Conservation (phyloP, 2,888 invertebrate species). For the Druceiella hillmani region DNA sequence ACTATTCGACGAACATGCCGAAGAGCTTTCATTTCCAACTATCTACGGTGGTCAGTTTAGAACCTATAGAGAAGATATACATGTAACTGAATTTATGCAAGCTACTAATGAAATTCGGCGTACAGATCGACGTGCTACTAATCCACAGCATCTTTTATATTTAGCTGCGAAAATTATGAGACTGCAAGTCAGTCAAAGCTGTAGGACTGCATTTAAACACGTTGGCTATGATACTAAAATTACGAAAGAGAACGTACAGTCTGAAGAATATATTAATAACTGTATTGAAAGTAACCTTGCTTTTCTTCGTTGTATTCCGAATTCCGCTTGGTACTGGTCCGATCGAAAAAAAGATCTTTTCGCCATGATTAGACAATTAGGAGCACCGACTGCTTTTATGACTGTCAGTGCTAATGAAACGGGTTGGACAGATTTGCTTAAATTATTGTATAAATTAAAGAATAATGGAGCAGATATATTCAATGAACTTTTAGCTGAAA, state of each 20-base stretch:
- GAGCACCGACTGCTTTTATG: constrained; percentile 27
- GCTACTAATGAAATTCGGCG: constrained; percentile 22
- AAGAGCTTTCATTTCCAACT: constrained; percentile 28
- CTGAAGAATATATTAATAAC: too few relatives aligned
- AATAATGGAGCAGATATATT: constrained; percentile 10
- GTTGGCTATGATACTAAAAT: too few relatives aligned
- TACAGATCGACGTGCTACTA: constrained; percentile 24
- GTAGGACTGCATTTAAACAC: constrained; percentile 24
- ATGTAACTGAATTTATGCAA: constrained; percentile 16
- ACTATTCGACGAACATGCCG: constrained; percentile 27
- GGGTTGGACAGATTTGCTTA: constrained; percentile 23
- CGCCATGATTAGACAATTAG: constrained; percentile 27
- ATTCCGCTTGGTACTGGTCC: too few relatives aligned
- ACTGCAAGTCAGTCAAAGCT: constrained; percentile 18
- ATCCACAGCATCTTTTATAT: constrained; percentile 27
- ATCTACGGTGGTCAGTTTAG: constrained; percentile 27
- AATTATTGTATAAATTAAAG: constrained; percentile 23
- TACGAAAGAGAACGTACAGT: too few relatives aligned
- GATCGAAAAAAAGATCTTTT: too few relatives aligned
- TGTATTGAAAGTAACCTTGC: too few relatives aligned
- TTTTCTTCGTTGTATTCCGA: too few relatives aligned
- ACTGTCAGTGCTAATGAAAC: constrained; percentile 29
- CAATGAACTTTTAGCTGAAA: constrained; percentile 6
- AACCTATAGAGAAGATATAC: constrained; percentile 18
- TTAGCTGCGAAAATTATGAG: constrained; percentile 26